A percentile compares a stretch with the other conserved stretches of the same genome.
These are phyloP conservation scores for Stegophylla sp. DNA, from an alignment of 2,888 invertebrate genomes.

Conservation along the genomic window DNA sequence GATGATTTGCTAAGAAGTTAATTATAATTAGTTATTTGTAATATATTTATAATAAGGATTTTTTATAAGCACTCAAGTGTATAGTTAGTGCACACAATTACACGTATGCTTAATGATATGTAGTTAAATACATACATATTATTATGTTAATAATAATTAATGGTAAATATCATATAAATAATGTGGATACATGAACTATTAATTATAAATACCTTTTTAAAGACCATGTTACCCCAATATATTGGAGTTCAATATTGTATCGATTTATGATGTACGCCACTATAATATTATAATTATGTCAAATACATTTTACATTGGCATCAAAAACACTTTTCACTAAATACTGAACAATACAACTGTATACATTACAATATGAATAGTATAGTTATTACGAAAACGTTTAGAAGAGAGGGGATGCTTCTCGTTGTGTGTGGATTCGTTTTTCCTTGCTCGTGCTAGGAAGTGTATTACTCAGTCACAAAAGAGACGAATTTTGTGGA, in stretches of 20 bases:
- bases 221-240: neutral
- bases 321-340: slow-evolving; percentile 4
- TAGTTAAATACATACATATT: too few species aligned
- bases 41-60: too few species aligned
- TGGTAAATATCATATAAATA: too few species aligned
- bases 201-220: slow-evolving; percentile 22
- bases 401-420: neutral
- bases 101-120: too few species aligned
- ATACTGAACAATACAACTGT: slow-evolving; percentile 10
- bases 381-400: neutral
- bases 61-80: too few species aligned
- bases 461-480: neutral
- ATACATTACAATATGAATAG: neutral
- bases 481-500: slow-evolving; percentile 29
- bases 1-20: too few species aligned
- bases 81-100: too few species aligned
- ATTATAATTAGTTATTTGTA: too few species aligned
- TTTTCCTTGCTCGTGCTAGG: slow-evolving; percentile 6
- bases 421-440: neutral
- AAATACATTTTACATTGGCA: neutral
- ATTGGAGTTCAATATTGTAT: too few species aligned
- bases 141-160: too few species aligned
- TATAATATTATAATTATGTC: neutral
- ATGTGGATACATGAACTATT: too few species aligned
- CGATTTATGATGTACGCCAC: neutral